Evolutionary conservation across 2,888 invertebrate species (phyloP), one percentile per base, ranked within the genome.

Genomic region (Phania funesta): DNA sequence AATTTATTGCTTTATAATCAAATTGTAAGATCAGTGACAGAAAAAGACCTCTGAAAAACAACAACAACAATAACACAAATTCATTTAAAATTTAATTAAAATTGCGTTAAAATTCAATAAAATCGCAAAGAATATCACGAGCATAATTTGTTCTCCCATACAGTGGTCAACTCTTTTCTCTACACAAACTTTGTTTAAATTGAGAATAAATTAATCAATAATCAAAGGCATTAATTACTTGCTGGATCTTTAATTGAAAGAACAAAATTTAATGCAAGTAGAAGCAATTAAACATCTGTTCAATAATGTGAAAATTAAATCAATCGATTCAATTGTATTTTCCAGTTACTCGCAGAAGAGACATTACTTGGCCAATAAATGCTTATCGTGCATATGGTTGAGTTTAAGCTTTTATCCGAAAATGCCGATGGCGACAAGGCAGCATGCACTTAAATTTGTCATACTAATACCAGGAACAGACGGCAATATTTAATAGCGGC

Each of bases 1-100:
- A 84, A 85, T 85, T 85, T 85, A 85, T 85, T 87, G 87, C 87
- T 87, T 87, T 89, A 87, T 89, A 89, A 89, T 89, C 89, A 88
- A 89, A 89, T 89, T 89, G 87, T 87, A 88, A 86, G 87, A 88
- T 88, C 88, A 85, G 71, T 80, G 83, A 70, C 84, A 73, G n/a
- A 77, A 75, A 83, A 70, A 76, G 56, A 38, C 81, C 56, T 58
- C 50, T 41, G 16, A 20, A 32, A 11, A 68, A 54, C 46, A 16
- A 65, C 18, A 60, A 75, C 86, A 83, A 85, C 84, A 85, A 84
- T 84, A 86, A 88, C 87, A 85, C 88, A 88, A 88, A 87, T 87
- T 83, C 70, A 84, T 85, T 84, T 82, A 64, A 82, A 79, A 77
- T 79, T 84, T 83, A 83, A 84, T 84, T 85, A 70, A 82, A 70